Conservation (phyloP, 2,113 vertebrate genomes). For the Pithys albifrons region DNA sequence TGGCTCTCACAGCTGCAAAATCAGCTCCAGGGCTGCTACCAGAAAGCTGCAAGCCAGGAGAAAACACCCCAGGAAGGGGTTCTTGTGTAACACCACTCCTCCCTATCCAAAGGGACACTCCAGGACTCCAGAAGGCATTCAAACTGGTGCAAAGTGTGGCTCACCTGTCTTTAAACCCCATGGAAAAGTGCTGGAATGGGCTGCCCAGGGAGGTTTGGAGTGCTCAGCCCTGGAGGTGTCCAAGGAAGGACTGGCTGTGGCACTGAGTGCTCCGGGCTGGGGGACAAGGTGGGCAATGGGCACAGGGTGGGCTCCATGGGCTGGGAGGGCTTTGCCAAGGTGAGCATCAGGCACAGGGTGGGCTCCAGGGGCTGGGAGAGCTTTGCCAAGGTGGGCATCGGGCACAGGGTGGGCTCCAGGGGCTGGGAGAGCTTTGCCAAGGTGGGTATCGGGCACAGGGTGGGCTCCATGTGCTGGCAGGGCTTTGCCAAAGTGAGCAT, state of each 20-base stretch:
- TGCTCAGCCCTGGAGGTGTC: neutral
- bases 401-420: too few species aligned
- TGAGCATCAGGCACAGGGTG: too few species aligned
- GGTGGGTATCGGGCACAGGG: too few species aligned
- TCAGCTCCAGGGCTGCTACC: neutral
- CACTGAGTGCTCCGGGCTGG: neutral
- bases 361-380: too few species aligned
- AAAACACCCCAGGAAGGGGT: neutral
- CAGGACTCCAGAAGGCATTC: neutral
- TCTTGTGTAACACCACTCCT: neutral
- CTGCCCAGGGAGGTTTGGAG: neutral
- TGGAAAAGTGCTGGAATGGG: neutral
- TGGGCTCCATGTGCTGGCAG: too few species aligned
- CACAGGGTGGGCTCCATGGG: fast-evolving
- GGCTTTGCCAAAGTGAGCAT: too few species aligned
- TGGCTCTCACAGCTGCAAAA: neutral
- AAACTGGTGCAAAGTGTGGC: fast-evolving
- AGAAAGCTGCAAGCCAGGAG: neutral
- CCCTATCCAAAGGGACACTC: neutral
- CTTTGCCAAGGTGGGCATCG: too few species aligned
- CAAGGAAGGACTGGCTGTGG: neutral
- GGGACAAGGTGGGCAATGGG: neutral
- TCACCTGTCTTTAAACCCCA: neutral
- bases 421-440: too few species aligned
- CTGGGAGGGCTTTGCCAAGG: neutral